These are phyloP conservation scores for Drosophila arizonae DNA, from an alignment of 1,140 invertebrate species.

Conservation along the genomic window DNA sequence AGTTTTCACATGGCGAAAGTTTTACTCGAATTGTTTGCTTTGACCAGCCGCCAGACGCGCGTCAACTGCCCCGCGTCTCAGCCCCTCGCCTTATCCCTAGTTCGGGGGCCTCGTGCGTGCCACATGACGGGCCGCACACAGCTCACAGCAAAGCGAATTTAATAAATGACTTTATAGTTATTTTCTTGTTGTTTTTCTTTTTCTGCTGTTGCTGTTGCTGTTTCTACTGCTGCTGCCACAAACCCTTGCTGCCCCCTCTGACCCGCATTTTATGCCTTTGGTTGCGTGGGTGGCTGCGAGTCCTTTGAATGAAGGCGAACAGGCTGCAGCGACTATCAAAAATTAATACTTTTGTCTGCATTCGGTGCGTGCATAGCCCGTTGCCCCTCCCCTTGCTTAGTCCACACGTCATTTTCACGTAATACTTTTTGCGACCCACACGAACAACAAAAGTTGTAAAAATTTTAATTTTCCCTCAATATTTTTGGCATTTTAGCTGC, in stretches of 20 bases:
- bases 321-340: slow-evolving; percentile 74
- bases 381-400: background rate
- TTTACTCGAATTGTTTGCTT: slow-evolving; percentile 57
- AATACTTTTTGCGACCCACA: slow-evolving; percentile 58
- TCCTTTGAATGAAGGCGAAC: slow-evolving; percentile 39
- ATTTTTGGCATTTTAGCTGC: slow-evolving; percentile 60
- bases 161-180: slow-evolving; percentile 79
- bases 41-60: slow-evolving; percentile 35
- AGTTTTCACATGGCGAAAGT: slow-evolving; percentile 64
- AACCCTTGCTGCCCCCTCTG: slow-evolving; percentile 34
- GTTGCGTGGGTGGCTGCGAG: slow-evolving; percentile 31
- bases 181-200: slow-evolving; percentile 47
- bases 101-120: slow-evolving; percentile 32
- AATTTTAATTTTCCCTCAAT: slow-evolving; percentile 76
- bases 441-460: slow-evolving; percentile 76
- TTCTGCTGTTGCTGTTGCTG: slow-evolving; percentile 1
- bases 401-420: slow-evolving; percentile 66
- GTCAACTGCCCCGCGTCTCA: slow-evolving; percentile 2
- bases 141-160: slow-evolving; percentile 60
- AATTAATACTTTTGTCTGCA: slow-evolving; percentile 75
- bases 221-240: slow-evolving; percentile 10
- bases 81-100: background rate
- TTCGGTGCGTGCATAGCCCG: slow-evolving; percentile 17
- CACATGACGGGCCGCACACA: slow-evolving; percentile 40
- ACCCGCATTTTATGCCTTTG: slow-evolving; percentile 40